Evolutionary conservation across 1,140 invertebrate genomes (phyloP), one percentile per base, ranked within the genome.

Genomic region (Hirudo medicinalis): DNA sequence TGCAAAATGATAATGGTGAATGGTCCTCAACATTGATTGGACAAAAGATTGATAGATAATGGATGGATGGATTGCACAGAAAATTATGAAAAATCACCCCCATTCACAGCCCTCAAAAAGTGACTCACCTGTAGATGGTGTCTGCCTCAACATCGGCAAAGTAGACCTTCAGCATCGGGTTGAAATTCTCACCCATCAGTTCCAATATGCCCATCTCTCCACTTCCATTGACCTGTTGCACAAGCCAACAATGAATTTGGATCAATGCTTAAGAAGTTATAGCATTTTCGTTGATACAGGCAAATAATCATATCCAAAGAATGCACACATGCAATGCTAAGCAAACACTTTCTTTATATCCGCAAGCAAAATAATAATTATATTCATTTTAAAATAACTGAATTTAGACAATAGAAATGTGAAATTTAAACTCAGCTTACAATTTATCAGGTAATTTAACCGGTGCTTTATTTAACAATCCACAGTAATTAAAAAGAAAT

Each of bases 141-240:
- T n/a, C n/a, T 0, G 94, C 92, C 79, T 96, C 92, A 5, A 97
- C 94, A 76, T 97, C 94, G 0, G 94, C 95, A 82, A 99, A 98
- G 95, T 96, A 99, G 17, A 98, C 94, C 77, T 82, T 92, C 40
- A 99, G 81, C 71, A 90, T 91, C 0, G 94, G 92, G 20, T 91
- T 94, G 81, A 99, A 97, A 82, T 96, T 96, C 80, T 97, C 94
- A 0, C 96, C 96, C 20, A 90, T 92, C 17, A 99, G 83, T 80
- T 99, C 95, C 70, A 99, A 80, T 92, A 97, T 97, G 2, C 94
- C 94, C 6, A 97, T 93, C 81, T 97, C 94, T n/a, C n/a, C n/a
- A n/a, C n/a, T n/a, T 0, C 95, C 95, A 84, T 98, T 97, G 22
- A 98, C 83, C 85, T 87, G 74, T 67, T 79, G 78, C 67, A 22